A percentile compares a stretch with the other conserved stretches of the same genome.
phyloP scores from a whole-genome alignment of 2,797 vertebrate species.

The Xiphophorus birchmanni region DNA sequence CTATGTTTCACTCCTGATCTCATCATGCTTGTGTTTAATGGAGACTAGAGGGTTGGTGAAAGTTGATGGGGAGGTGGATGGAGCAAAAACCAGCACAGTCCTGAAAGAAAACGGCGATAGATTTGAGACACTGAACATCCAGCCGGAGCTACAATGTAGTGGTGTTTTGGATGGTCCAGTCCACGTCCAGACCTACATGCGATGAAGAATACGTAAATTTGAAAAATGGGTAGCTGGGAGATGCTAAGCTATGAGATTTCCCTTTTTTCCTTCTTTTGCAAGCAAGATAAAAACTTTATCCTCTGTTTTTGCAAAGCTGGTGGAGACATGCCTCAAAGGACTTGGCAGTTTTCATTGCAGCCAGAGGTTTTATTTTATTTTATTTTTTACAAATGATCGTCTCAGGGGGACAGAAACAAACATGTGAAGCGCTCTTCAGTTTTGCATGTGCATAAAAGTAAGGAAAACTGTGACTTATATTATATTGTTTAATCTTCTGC shows the following conservation, averaged over 20 bases:
- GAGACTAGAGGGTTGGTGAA: neutral
- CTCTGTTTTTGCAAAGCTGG: neutral
- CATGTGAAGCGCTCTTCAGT: neutral
- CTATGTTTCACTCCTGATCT: neutral
- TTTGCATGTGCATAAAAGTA: neutral
- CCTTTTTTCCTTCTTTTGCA: neutral
- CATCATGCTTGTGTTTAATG: neutral
- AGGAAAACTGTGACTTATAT: neutral
- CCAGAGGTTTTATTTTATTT: neutral
- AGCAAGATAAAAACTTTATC: neutral
- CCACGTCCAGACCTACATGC: neutral
- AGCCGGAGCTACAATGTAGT: neutral
- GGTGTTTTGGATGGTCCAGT: neutral
- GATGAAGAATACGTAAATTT: neutral
- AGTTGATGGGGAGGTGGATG: neutral
- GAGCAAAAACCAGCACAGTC: neutral
- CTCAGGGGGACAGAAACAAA: neutral
- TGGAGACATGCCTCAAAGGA: neutral
- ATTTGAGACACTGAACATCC: neutral
- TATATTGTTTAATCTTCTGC: neutral
- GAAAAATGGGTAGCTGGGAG: neutral
- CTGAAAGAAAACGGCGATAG: neutral
- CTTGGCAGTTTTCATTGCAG: neutral
- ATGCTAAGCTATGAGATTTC: neutral
- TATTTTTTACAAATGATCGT: neutral